phyloP scores from a whole-genome alignment of 2,888 invertebrate species.

The Margaritifera margaritifera region DNA sequence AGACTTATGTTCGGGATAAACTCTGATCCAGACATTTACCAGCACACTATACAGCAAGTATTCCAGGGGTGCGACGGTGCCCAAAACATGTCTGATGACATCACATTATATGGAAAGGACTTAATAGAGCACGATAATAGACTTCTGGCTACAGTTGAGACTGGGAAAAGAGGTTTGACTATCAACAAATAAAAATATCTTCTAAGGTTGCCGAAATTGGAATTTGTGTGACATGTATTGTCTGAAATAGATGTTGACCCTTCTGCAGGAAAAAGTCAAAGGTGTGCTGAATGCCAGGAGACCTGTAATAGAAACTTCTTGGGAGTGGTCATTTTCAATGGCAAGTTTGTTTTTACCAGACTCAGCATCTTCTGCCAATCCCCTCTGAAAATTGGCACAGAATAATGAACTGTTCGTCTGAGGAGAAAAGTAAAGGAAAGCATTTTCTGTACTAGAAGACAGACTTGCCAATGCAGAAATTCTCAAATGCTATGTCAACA shows the following conservation, averaged over 20 bases:
- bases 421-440: constrained; percentile 12
- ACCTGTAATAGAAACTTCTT: constrained; percentile 29
- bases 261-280: constrained; percentile 18
- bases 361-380: constrained; percentile 22
- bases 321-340: constrained; percentile 26
- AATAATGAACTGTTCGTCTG: too few relatives aligned
- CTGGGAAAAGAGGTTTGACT: constrained; percentile 23
- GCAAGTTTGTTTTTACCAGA: constrained; percentile 23
- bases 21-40: constrained; percentile 41
- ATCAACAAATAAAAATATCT: constrained; percentile 32
- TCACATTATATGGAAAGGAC: constrained; percentile 28
- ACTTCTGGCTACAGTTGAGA: constrained; percentile 11
- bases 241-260: constrained; percentile 21
- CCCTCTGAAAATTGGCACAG: constrained; percentile 22
- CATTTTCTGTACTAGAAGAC: constrained; percentile 17
- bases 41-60: constrained; percentile 29
- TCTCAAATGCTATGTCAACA: constrained; percentile 18
- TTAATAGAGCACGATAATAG: constrained; percentile 33
- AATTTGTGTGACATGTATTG: too few relatives aligned
- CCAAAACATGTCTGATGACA: constrained; percentile 37
- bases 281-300: constrained; percentile 22
- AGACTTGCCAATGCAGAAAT: constrained; percentile 12
- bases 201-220: constrained; percentile 8
- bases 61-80: constrained; percentile 24
- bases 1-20: constrained; percentile 23